Percentiles rank a stretch among this genome's conserved stretches.
Conservation (phyloP, 2,113 vertebrate species). For the Xiphophorus hellerii region DNA sequence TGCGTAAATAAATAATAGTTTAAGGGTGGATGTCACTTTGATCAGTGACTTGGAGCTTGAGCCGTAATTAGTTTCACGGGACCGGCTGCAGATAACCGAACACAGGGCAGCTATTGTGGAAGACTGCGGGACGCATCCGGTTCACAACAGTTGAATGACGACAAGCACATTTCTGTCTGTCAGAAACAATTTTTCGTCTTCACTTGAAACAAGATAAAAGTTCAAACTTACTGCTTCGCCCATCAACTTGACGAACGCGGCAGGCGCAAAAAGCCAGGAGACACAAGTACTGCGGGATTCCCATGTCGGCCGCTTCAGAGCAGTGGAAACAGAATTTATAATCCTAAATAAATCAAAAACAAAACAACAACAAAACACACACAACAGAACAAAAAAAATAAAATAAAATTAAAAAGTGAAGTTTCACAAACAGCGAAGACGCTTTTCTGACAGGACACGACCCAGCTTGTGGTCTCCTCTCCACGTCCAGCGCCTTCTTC, state of each 20-base stretch:
- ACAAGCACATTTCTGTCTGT: background rate
- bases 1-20: background rate
- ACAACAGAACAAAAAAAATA: background rate
- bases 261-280: constrained; percentile 50
- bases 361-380: no score
- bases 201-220: background rate
- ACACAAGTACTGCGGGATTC: constrained; percentile 18
- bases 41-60: background rate
- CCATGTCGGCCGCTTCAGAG: constrained; percentile 42
- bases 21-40: background rate
- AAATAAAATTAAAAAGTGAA: background rate
- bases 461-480: constrained; percentile 14
- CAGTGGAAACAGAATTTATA: background rate
- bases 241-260: constrained; percentile 49
- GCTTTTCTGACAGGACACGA: background rate
- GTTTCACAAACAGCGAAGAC: background rate
- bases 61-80: constrained; percentile 75
- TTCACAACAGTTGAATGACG: background rate
- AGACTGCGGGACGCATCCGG: background rate
- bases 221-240: constrained; percentile 76
- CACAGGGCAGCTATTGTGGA: constrained; percentile 2
- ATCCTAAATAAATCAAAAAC: background rate
- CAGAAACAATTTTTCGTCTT: no score
- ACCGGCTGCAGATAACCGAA: constrained; percentile 51
- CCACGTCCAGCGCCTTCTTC: constrained; percentile 3